Evolutionary conservation across 2,888 invertebrate genomes (phyloP).

Genomic region (Callyntrura guangdongensis): DNA sequence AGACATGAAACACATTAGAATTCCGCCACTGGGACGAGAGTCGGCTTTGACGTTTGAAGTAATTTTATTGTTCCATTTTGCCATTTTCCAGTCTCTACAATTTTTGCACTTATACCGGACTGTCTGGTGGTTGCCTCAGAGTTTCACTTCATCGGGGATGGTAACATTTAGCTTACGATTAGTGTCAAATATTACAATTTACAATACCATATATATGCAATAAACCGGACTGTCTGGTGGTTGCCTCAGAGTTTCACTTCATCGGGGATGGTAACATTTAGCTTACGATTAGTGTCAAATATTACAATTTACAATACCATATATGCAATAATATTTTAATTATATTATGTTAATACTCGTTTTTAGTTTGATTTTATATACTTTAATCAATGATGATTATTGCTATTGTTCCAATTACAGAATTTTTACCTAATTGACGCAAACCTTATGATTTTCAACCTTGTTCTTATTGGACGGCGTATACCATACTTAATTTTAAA

Average conservation of each 20-base stretch:
- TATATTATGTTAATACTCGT: neutral
- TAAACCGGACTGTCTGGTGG: constrained; percentile 99
- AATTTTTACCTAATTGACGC: constrained; percentile 98
- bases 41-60: constrained; percentile 81
- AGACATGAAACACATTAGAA: constrained; percentile 84
- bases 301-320: too few species aligned
- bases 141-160: constrained; percentile 94
- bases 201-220: too few species aligned
- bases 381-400: neutral
- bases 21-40: constrained; percentile 82
- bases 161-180: constrained; percentile 87
- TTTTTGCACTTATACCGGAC: constrained; percentile 98
- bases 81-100: constrained; percentile 89
- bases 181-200: too few species aligned
- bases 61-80: constrained; percentile 81
- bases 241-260: constrained; percentile 95
- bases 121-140: constrained; percentile 98
- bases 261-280: constrained; percentile 91
- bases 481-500: constrained; percentile 90
- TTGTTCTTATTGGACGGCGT: constrained; percentile 92
- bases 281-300: too few species aligned
- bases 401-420: constrained; percentile 87
- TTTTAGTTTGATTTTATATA: too few species aligned
- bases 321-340: constrained; percentile 88
- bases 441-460: constrained; percentile 94